Conservation (phyloP, 1,140 invertebrate species). For the Battus philenor region DNA sequence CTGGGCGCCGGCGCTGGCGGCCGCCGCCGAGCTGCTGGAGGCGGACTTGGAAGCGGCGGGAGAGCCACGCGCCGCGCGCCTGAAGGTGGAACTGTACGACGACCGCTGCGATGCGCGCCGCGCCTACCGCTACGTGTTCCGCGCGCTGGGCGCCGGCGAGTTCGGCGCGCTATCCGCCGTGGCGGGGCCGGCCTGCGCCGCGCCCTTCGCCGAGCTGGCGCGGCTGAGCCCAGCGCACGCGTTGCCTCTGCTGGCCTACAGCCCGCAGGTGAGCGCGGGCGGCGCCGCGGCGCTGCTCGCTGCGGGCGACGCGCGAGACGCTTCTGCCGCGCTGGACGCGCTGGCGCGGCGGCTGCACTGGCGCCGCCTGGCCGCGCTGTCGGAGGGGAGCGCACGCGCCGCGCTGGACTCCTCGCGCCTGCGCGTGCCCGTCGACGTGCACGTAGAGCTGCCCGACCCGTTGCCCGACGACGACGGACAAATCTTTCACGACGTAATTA, state of each 20-base stretch:
- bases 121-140: constrained; percentile 42
- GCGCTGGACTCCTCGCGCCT: constrained; percentile 32
- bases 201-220: constrained; percentile 46
- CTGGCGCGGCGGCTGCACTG: constrained; percentile 30
- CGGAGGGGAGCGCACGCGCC: constrained; percentile 38
- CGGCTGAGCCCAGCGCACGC: constrained; percentile 32
- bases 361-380: constrained; percentile 41
- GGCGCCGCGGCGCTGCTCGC: constrained; percentile 28
- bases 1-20: constrained; percentile 27
- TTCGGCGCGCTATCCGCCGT: constrained; percentile 46
- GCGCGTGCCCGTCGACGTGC: constrained; percentile 30
- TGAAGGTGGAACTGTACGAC: constrained; percentile 44
- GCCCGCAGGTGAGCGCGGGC: constrained; percentile 32
- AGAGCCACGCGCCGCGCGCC: constrained; percentile 10
- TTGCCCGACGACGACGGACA: constrained; percentile 27
- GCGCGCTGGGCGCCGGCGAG: constrained; percentile 39
- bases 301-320: constrained; percentile 34
- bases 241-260: constrained; percentile 50
- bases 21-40: constrained; percentile 34
- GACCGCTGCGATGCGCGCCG: constrained; percentile 39
- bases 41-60: constrained; percentile 22
- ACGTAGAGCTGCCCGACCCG: constrained; percentile 41
- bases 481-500: constrained; percentile 31
- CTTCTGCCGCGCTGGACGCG: constrained; percentile 27
- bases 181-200: constrained; percentile 53